Base-by-base conservation (phyloP, 1,140 invertebrate species). In the Idris sp. region DNA sequence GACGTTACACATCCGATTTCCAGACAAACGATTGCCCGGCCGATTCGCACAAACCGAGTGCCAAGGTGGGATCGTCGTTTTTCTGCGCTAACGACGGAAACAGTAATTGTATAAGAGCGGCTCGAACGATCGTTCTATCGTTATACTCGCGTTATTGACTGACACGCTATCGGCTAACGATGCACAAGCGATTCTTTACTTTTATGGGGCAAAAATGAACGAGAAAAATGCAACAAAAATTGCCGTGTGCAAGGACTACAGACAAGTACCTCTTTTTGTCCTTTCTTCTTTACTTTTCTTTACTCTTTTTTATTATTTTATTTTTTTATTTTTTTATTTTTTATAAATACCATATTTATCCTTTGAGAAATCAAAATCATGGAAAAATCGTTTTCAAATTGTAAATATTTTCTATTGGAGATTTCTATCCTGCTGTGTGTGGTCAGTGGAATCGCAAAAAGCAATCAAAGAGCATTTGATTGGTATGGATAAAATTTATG, bases 51-150 rank as follows among this genome's bases (percentile, higher is more conserved):
- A 73, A 58, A 51, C 68, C 59, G 53, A 64, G 68, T 64, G 59
- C 68, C 68, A 72, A 72, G 58, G 51, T 72, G 58, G 68, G 56
- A 58, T 73, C 49, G 68, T 59, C 59, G 43, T 73, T 73, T 73
- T 64, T 73, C 51, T 64, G 19, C 26, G 38, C 68, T 73, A 73
- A 73, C 68, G 68, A 73, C 68, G 53, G 68, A 64, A 58, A 73
- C 68, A 58, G 68, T 73, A 73, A 73, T 73, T 73, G 68, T 73
- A 73, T 73, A 73, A 73, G 68, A 73, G 59, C 68, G 43, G 51
- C 53, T 59, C 44, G 44, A 59, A 44, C 68, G 68, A 64, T 64
- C 68, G 56, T 73, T 73, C 59, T 73, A 73, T 73, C 59, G 68
- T 73, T 73, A 73, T 73, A 64, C 68, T 41, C 36, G 51, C 68